Percentiles rank a stretch among this genome's conserved stretches.
phyloP scores from a whole-genome alignment of 2,888 invertebrate species.

The Drosophila ezoana region DNA sequence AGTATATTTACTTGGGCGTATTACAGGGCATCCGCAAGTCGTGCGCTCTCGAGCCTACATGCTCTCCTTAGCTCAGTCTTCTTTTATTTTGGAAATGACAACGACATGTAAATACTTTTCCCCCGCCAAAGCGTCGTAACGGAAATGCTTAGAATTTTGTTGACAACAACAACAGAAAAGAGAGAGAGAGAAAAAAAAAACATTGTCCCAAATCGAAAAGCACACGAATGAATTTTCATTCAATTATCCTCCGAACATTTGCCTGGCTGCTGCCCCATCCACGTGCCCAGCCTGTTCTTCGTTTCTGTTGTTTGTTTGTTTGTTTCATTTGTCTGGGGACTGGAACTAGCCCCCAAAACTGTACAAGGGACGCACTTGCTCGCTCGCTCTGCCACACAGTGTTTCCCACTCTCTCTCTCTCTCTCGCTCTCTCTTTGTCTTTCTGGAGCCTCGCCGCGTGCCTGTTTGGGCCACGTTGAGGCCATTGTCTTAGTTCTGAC shows the following conservation, averaged over 20 bases:
- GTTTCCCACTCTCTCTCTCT: neutral
- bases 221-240: conserved; percentile 80
- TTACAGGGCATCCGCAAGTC: neutral
- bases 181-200: neutral
- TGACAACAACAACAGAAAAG: conserved; percentile 41
- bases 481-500: conserved; percentile 69
- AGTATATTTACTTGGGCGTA: no score
- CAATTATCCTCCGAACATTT: conserved; percentile 75
- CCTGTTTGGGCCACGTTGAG: conserved; percentile 49
- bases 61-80: neutral
- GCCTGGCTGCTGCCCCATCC: conserved; percentile 22
- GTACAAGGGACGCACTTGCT: conserved; percentile 33
- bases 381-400: conserved; percentile 1
- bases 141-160: conserved; percentile 64
- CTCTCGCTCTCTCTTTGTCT: neutral
- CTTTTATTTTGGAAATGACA: conserved; percentile 53
- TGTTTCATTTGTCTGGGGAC: conserved; percentile 71
- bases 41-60: neutral
- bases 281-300: neutral
- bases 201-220: conserved; percentile 71
- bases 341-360: conserved; percentile 73
- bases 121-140: conserved; percentile 14
- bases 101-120: conserved; percentile 74
- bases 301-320: conserved; percentile 46
- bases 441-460: neutral